These are phyloP conservation scores for Archivesica marissinica DNA, from an alignment of 1,140 invertebrate genomes.

Conservation along the genomic window DNA sequence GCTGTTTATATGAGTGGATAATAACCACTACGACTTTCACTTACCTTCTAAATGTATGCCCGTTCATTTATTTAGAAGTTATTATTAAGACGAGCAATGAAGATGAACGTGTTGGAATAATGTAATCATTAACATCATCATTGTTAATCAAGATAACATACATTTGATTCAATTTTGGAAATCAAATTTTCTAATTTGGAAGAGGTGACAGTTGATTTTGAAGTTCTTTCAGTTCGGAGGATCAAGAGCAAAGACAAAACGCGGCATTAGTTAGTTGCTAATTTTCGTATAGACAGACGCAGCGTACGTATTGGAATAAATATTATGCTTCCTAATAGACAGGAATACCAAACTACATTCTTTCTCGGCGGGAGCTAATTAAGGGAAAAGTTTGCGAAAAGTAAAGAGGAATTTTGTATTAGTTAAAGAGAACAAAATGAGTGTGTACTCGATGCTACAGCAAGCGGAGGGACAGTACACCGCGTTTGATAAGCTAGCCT, in stretches of 20 bases:
- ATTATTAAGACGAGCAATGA: slow-evolving; percentile 20
- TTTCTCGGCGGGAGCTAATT: slow-evolving; percentile 25
- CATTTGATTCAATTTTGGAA: slow-evolving; percentile 26
- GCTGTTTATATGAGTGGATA: slow-evolving; percentile 31
- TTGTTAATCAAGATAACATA: slow-evolving; percentile 40
- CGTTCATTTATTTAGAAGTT: slow-evolving; percentile 55
- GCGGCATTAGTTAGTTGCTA: not conserved
- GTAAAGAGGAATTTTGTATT: slow-evolving; percentile 5
- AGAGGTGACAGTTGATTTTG: not conserved
- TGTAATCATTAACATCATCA: slow-evolving; percentile 47
- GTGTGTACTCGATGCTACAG: slow-evolving; percentile 57
- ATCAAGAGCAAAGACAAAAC: not conserved
- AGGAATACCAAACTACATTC: slow-evolving; percentile 29
- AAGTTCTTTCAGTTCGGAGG: not conserved
- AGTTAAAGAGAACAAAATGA: slow-evolving; percentile 49
- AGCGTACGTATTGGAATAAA: slow-evolving; percentile 7
- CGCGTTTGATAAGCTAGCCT: slow-evolving; percentile 75
- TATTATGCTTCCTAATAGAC: slow-evolving; percentile 49
- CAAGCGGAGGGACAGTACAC: slow-evolving; percentile 53
- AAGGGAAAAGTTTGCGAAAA: slow-evolving; percentile 20
- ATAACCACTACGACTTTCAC: slow-evolving; percentile 26
- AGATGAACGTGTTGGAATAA: slow-evolving; percentile 30
- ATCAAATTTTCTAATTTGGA: slow-evolving; percentile 42
- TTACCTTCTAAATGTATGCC: not conserved
- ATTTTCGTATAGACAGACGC: not conserved